Evolutionary conservation across 2,113 vertebrate genomes (phyloP).

Genomic region (Lichenostomus cassidix): DNA sequence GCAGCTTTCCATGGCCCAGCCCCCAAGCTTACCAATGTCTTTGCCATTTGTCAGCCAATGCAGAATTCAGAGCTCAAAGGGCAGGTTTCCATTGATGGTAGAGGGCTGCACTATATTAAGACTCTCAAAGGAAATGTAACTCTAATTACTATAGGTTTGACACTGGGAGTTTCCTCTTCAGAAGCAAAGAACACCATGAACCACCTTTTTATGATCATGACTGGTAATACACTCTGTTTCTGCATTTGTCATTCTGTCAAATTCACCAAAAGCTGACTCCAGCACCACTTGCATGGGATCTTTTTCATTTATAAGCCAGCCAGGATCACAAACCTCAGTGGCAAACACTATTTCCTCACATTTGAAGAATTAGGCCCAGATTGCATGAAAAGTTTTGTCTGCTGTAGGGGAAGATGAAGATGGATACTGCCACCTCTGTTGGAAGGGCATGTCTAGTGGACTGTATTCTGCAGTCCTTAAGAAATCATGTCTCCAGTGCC

Average conservation of each 20-base stretch:
- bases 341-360: neutral
- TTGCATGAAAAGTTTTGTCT: neutral
- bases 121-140: neutral
- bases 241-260: neutral
- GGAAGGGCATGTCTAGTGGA: accelerated
- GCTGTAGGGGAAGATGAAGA: neutral
- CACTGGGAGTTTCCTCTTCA: neutral
- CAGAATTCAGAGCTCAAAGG: neutral
- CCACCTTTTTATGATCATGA: neutral
- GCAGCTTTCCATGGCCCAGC: neutral
- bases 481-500: neutral
- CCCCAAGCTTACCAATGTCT: neutral
- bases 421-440: neutral
- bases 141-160: neutral
- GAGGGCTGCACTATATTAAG: neutral
- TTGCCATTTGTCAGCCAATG: neutral
- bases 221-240: neutral
- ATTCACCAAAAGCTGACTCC: neutral
- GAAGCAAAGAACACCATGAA: neutral
- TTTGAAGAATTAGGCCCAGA: neutral
- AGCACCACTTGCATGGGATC: neutral
- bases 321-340: neutral
- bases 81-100: neutral
- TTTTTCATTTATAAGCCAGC: neutral
- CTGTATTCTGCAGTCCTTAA: neutral